phyloP scores from a whole-genome alignment of 1,140 invertebrate species.

The Bombus consobrinus region DNA sequence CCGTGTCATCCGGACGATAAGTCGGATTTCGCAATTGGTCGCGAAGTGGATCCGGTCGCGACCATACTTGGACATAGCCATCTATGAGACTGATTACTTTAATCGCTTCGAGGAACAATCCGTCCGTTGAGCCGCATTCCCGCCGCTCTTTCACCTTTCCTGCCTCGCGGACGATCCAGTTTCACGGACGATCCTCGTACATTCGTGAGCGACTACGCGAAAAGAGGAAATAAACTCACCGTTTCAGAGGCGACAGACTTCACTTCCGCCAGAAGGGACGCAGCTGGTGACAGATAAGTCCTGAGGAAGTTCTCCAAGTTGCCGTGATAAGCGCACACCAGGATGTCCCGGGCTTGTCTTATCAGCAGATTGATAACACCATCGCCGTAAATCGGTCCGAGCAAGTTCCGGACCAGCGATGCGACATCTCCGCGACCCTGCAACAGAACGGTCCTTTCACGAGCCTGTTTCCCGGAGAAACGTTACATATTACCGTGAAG shows the following conservation, averaged over 20 bases:
- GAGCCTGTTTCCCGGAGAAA: neutral
- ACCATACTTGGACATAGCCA: constrained; percentile 39
- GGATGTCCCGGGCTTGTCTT: constrained; percentile 86
- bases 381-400: constrained; percentile 85
- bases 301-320: constrained; percentile 85
- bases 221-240: constrained; percentile 68
- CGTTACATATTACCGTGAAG: neutral
- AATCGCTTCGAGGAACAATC: constrained; percentile 63
- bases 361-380: constrained; percentile 85
- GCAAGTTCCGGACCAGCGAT: constrained; percentile 85
- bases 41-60: constrained; percentile 40
- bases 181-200: neutral
- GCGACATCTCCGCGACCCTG: constrained; percentile 84
- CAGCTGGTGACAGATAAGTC: constrained; percentile 86
- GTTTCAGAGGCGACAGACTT: constrained; percentile 77
- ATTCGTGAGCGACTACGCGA: too few species aligned
- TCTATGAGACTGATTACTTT: constrained; percentile 58
- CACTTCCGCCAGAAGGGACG: constrained; percentile 82
- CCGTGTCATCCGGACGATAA: constrained; percentile 39
- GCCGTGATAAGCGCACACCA: constrained; percentile 86
- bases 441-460: constrained; percentile 40
- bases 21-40: constrained; percentile 52
- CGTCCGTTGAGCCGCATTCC: constrained; percentile 25
- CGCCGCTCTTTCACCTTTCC: constrained; percentile 40
- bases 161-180: constrained; percentile 2